A percentile compares a stretch with the other conserved stretches of the same genome.
Evolutionary conservation across 2,888 invertebrate genomes (phyloP).

Genomic region (Oscheius sp.): DNA sequence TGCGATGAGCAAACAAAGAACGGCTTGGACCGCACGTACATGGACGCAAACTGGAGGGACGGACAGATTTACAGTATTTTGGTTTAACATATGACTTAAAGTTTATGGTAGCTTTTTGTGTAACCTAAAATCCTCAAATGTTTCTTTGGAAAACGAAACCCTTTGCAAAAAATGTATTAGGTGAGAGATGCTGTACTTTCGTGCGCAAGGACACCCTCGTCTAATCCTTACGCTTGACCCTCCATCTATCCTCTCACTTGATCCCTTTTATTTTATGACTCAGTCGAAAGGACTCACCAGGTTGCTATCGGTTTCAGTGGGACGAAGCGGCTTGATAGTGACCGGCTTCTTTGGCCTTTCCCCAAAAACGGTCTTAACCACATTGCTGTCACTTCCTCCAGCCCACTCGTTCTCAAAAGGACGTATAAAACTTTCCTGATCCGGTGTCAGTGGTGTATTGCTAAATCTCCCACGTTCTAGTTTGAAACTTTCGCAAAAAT

Average conservation of each 20-base stretch:
- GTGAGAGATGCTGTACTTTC: too few relatives aligned
- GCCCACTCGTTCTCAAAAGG: slow-evolving; percentile 1
- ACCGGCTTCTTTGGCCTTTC: slow-evolving; percentile 2
- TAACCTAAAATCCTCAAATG: too few relatives aligned
- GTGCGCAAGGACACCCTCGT: not conserved
- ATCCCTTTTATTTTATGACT: slow-evolving; percentile 17
- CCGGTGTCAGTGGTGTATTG: not conserved
- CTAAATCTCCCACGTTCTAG: too few relatives aligned
- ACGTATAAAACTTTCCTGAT: slow-evolving; percentile 11
- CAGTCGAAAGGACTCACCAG: slow-evolving; percentile 8
- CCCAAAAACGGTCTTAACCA: slow-evolving; percentile 3
- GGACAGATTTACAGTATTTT: not conserved
- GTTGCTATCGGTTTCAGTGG: not conserved
- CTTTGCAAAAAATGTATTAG: too few relatives aligned
- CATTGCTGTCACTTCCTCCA: too few relatives aligned
- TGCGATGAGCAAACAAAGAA: slow-evolving; percentile 26
- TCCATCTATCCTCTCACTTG: not conserved
- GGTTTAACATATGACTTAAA: slow-evolving; percentile 13
- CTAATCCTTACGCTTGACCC: slow-evolving; percentile 23
- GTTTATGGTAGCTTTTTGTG: not conserved
- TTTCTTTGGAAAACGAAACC: too few relatives aligned
- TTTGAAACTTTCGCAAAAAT: too few relatives aligned
- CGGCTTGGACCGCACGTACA: slow-evolving; percentile 10
- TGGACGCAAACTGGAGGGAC: not conserved
- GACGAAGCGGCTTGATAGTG: slow-evolving; percentile 4